These are phyloP conservation scores for Narcine bancroftii DNA, from an alignment of 2,113 vertebrate species.

Conservation along the genomic window DNA sequence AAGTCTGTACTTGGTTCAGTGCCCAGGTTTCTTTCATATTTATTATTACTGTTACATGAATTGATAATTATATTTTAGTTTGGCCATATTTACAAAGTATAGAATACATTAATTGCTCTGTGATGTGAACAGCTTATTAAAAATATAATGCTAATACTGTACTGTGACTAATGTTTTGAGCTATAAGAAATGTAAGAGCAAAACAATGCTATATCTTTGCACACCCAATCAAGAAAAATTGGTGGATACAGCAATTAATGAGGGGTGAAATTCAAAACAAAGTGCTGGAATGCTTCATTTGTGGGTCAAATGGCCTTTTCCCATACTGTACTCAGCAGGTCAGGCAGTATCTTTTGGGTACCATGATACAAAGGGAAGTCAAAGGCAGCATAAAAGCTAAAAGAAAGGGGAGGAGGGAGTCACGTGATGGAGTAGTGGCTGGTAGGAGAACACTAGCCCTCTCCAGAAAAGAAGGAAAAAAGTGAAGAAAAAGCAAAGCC, in stretches of 20 bases:
- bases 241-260: not conserved
- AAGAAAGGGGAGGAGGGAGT: no score
- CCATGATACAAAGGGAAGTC: no score
- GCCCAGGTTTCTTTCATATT: not conserved
- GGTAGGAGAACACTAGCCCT: no score
- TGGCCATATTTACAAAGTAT: slow-evolving; percentile 17
- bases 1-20: not conserved
- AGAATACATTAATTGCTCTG: not conserved
- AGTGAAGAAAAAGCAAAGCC: no score
- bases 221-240: not conserved
- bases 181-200: not conserved
- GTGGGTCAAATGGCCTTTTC: no score
- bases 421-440: no score
- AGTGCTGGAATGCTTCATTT: no score
- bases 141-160: not conserved
- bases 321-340: no score
- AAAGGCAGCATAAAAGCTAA: no score
- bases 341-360: no score
- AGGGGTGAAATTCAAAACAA: not conserved
- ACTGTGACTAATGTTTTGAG: not conserved
- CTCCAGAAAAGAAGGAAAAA: no score
- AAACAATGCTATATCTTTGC: not conserved
- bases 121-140: slow-evolving; percentile 11
- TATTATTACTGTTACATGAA: no score
- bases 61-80: not conserved